A percentile compares a stretch with the other conserved stretches of the same genome.
phyloP scores from a whole-genome alignment of 2,113 vertebrate genomes.

The Antechinus flavipes region DNA sequence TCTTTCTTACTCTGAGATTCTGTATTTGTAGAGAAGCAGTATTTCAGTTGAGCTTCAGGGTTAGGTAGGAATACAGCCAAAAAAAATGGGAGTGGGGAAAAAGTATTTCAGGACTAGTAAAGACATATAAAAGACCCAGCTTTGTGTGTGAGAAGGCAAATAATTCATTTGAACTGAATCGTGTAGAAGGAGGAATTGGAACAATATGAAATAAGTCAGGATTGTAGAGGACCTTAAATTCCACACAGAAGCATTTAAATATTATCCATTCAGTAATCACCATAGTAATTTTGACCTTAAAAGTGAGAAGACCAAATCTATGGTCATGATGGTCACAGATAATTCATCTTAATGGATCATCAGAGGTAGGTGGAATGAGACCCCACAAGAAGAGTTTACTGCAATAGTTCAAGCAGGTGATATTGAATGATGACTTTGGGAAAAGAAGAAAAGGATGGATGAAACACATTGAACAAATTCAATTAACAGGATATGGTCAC shows the following conservation, averaged over 20 bases:
- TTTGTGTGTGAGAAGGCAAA: background rate
- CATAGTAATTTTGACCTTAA: background rate
- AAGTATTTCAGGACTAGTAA: background rate
- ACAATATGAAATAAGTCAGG: background rate
- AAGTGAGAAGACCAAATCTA: background rate
- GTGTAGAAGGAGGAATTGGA: background rate
- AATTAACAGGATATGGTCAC: background rate
- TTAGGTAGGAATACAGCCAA: no score
- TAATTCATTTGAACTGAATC: background rate
- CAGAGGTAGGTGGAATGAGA: background rate
- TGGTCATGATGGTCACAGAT: background rate
- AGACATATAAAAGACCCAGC: background rate
- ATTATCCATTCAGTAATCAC: background rate
- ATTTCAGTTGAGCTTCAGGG: no score
- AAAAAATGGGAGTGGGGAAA: no score
- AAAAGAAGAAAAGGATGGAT: background rate
- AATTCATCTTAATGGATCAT: background rate
- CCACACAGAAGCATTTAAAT: background rate
- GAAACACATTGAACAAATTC: background rate
- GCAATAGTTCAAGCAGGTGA: background rate
- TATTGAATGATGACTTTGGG: background rate
- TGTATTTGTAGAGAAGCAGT: no score
- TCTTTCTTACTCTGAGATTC: no score
- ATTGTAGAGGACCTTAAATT: background rate
- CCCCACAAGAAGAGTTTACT: background rate